These are phyloP conservation scores for Toxotes chatareus DNA, from an alignment of 2,113 vertebrate species.

Conservation along the genomic window DNA sequence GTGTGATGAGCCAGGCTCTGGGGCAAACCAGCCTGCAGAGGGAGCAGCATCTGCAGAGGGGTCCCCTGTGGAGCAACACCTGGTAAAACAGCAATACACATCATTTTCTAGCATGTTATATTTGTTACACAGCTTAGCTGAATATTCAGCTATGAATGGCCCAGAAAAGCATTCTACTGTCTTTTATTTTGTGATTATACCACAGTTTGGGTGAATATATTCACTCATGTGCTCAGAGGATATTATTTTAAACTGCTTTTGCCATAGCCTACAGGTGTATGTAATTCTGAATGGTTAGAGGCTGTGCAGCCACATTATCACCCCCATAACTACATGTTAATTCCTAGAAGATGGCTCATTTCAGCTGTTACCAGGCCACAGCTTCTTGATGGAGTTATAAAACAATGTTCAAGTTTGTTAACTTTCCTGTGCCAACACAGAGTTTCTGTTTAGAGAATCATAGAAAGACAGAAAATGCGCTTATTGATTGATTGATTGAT, in stretches of 20 bases:
- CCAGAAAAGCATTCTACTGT: not conserved
- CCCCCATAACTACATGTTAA: not conserved
- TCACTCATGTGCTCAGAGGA: not conserved
- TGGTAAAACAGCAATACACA: conserved; percentile 52
- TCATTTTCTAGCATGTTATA: conserved; percentile 8
- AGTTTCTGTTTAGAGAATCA: conserved; percentile 2
- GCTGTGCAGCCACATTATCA: not conserved
- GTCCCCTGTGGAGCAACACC: conserved; percentile 46
- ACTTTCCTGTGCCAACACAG: not conserved
- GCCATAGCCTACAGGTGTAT: not conserved
- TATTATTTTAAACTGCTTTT: not conserved
- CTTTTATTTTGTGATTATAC: not conserved
- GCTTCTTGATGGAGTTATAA: not conserved
- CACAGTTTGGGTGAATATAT: not conserved
- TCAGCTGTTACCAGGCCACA: not conserved
- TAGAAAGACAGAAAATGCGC: not conserved
- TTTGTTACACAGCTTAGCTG: conserved; percentile 2
- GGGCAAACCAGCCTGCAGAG: conserved; percentile 36
- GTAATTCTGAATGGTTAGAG: conserved; percentile 5
- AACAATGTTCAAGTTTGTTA: not conserved
- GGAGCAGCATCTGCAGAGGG: conserved; percentile 41
- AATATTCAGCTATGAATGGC: not conserved
- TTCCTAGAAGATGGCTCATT: conserved; percentile 7
- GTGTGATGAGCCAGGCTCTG: conserved; percentile 41
- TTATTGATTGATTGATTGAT: not conserved